These are phyloP conservation scores for Nestor notabilis DNA, from an alignment of 2,113 vertebrate species.

Conservation along the genomic window DNA sequence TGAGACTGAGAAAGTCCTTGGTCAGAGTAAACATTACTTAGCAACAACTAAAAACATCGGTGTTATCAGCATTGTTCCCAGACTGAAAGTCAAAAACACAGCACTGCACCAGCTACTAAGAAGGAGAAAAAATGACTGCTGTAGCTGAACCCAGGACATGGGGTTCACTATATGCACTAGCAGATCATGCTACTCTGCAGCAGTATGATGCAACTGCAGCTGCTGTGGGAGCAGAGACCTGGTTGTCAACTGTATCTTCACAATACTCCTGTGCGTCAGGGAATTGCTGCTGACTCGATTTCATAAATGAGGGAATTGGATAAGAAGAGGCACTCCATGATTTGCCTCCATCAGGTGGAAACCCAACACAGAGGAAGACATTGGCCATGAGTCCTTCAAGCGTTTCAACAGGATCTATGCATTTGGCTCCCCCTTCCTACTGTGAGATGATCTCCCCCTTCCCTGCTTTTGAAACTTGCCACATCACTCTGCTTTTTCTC, in stretches of 20 bases:
- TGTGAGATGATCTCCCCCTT: neutral
- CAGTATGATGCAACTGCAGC: neutral
- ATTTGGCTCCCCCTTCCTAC: neutral
- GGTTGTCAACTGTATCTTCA: neutral
- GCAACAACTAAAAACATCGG: no score
- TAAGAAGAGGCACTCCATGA: neutral
- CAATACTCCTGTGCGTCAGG: neutral
- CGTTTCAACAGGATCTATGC: neutral
- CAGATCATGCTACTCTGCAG: neutral
- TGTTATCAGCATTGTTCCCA: no score
- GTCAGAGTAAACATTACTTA: no score
- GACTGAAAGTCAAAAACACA: no score
- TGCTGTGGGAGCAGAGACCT: neutral
- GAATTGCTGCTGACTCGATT: neutral
- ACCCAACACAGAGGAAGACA: neutral
- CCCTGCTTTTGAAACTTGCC: neutral
- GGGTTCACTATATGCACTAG: neutral
- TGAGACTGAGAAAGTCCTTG: no score
- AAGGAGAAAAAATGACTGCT: no score
- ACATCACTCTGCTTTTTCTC: slow-evolving; percentile 1
- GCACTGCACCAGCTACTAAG: no score
- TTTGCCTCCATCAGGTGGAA: neutral
- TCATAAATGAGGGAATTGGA: neutral
- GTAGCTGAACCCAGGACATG: no score
- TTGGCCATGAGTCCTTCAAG: neutral